Evolutionary conservation across 2,113 vertebrate species (phyloP).

Genomic region (cattle (Bos taurus)): ARS-UCD2.0 NC_037357.1:20567001-20567500

Average conservation of each 20-base stretch:
- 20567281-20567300: slow-evolving; percentile 74
- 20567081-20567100: neutral
- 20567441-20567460: slow-evolving; percentile 77
- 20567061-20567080: neutral
- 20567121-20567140: neutral
- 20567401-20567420: slow-evolving; percentile 73
- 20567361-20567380: slow-evolving; percentile 74
- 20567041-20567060: neutral
- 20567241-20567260: slow-evolving; percentile 76
- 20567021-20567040: neutral
- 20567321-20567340: slow-evolving; percentile 66
- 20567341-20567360: slow-evolving; percentile 75
- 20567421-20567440: slow-evolving; percentile 68
- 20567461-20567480: slow-evolving; percentile 49
- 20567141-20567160: neutral
- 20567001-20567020: neutral
- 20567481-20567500: slow-evolving; percentile 45
- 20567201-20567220: slow-evolving; percentile 35
- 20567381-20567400: slow-evolving; percentile 71
- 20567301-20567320: slow-evolving; percentile 75
- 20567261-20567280: slow-evolving; percentile 78
- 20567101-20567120: neutral
- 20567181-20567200: neutral
- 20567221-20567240: slow-evolving; percentile 72
- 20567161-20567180: neutral